These are phyloP conservation scores for Solenodon paradoxus DNA, from an alignment of 2,113 vertebrate species.

Conservation along the genomic window DNA sequence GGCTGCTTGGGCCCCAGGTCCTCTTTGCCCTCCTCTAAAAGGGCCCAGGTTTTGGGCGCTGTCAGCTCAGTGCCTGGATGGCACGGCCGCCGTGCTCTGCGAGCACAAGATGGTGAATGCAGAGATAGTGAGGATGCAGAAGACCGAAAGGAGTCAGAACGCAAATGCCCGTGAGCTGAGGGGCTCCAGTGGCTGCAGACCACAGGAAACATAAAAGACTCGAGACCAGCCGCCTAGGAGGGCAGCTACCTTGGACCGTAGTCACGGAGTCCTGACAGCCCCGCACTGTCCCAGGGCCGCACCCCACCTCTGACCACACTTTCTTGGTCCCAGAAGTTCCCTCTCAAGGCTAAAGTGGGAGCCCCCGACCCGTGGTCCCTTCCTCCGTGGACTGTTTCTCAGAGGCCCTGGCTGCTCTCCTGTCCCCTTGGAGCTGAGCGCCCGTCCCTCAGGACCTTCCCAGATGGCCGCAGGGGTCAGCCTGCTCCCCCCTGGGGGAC, in stretches of 20 bases:
- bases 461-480: too few species aligned
- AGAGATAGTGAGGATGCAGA: neutral
- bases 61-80: fast-evolving
- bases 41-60: too few species aligned
- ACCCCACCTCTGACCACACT: too few species aligned
- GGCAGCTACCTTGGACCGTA: fast-evolving
- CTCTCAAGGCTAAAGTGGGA: too few species aligned
- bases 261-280: neutral
- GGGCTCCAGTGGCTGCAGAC: neutral
- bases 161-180: neutral
- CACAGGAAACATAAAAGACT: neutral
- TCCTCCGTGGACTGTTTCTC: too few species aligned
- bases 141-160: neutral
- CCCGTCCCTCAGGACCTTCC: neutral
- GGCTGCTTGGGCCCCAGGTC: too few species aligned
- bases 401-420: too few species aligned
- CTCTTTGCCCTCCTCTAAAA: fast-evolving
- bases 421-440: too few species aligned
- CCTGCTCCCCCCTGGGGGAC: fast-evolving
- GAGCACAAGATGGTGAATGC: neutral
- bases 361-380: too few species aligned
- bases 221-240: neutral
- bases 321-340: neutral
- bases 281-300: neutral
- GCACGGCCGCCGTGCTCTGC: too few species aligned